A percentile compares a stretch with the other conserved stretches of the same genome.
Evolutionary conservation across 1,140 invertebrate genomes (phyloP).

Genomic region (Macrobrachium nipponense): DNA sequence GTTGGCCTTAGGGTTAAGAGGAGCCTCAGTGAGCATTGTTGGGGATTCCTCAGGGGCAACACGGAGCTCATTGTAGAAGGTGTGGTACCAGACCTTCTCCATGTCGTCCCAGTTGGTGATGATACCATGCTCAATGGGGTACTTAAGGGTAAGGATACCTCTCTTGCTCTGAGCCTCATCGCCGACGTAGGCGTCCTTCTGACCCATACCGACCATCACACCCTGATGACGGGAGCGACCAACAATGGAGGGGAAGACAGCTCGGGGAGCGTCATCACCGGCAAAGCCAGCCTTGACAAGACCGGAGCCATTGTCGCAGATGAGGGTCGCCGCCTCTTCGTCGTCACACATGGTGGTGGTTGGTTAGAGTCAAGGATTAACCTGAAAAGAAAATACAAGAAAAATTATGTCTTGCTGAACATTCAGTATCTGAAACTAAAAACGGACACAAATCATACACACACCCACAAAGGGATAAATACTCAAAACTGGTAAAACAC

Average conservation of each 20-base stretch:
- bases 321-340: conserved; percentile 68
- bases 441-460: too few relatives aligned
- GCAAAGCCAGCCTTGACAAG: conserved; percentile 78
- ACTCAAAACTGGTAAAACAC: too few relatives aligned
- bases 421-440: too few relatives aligned
- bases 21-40: conserved; percentile 90
- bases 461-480: too few relatives aligned
- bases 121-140: conserved; percentile 95
- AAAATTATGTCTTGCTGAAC: too few relatives aligned
- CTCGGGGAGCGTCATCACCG: conserved; percentile 77
- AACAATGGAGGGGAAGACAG: conserved; percentile 76
- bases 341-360: conserved; percentile 39
- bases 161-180: conserved; percentile 93
- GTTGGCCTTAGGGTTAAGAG: conserved; percentile 92
- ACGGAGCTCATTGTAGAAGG: conserved; percentile 94
- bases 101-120: conserved; percentile 98
- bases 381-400: too few relatives aligned
- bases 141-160: conserved; percentile 91
- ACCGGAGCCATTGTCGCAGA: conserved; percentile 76
- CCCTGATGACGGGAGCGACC: conserved; percentile 73
- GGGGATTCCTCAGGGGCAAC: conserved; percentile 94
- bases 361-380: background rate
- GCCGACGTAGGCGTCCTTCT: conserved; percentile 89
- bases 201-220: conserved; percentile 95
- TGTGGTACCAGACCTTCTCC: conserved; percentile 97